Evolutionary conservation across 2,113 vertebrate genomes (phyloP).

Genomic region (Acrocephalus arundinaceus): DNA sequence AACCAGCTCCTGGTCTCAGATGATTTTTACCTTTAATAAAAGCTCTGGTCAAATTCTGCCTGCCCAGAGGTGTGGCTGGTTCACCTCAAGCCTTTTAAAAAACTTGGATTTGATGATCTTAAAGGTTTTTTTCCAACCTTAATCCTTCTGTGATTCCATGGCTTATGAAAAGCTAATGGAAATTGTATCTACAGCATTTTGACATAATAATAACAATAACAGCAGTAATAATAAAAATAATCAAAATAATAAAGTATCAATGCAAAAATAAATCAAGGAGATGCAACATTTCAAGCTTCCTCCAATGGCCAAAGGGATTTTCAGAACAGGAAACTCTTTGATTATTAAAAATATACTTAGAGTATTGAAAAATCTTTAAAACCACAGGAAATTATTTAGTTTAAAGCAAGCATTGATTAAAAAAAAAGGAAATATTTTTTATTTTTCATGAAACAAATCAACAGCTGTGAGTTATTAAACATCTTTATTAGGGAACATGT

Average conservation of each 20-base stretch:
- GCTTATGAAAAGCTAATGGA: neutral
- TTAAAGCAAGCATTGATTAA: neutral
- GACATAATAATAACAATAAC: neutral
- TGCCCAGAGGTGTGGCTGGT: neutral
- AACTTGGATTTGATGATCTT: neutral
- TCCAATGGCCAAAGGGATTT: neutral
- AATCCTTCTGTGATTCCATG: neutral
- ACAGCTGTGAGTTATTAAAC: neutral
- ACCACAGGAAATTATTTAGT: neutral
- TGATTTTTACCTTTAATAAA: neutral
- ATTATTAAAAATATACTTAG: neutral
- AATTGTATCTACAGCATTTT: neutral
- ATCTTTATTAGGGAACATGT: neutral
- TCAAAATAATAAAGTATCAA: neutral
- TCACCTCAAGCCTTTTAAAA: neutral
- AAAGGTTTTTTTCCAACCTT: neutral
- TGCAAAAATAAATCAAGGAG: neutral
- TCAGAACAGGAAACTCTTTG: neutral
- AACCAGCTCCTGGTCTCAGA: neutral
- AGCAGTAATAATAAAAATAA: neutral
- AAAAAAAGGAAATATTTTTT: neutral
- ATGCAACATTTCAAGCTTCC: neutral
- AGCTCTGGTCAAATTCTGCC: neutral
- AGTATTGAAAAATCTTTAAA: neutral
- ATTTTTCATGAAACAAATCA: neutral